Conservation (phyloP, 2,113 vertebrate genomes). For the Suricata suricatta region DNA sequence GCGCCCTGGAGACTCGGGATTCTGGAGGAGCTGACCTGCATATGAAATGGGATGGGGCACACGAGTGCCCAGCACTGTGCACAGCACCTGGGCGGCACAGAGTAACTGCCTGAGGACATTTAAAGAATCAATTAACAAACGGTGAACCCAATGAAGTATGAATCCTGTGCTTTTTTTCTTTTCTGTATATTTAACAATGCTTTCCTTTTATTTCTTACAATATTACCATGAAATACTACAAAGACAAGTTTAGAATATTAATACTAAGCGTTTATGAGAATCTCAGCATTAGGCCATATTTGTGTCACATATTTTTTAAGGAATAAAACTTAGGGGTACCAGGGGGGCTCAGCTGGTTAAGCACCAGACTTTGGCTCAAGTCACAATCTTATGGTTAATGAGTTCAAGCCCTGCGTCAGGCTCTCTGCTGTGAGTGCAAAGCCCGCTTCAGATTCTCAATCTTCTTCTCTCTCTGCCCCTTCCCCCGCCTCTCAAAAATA, state of each 20-base stretch:
- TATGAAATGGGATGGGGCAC: neutral
- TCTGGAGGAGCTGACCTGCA: neutral
- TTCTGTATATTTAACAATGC: neutral
- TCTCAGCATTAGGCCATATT: neutral
- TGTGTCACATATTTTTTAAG: neutral
- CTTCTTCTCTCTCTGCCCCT: too few species aligned
- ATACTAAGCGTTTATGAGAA: neutral
- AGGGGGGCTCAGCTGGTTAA: too few species aligned
- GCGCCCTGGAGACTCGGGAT: rapidly evolving
- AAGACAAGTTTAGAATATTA: neutral
- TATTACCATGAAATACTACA: neutral
- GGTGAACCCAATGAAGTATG: neutral
- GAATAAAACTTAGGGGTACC: neutral
- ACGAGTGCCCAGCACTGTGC: too few species aligned
- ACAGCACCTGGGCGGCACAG: neutral
- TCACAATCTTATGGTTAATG: too few species aligned
- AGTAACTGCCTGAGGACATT: neutral
- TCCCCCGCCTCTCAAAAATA: too few species aligned
- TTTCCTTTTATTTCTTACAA: neutral
- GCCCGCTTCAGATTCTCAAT: too few species aligned
- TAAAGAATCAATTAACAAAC: neutral
- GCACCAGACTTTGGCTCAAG: too few species aligned
- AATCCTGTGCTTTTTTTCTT: neutral
- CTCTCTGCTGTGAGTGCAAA: too few species aligned
- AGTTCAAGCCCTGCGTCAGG: too few species aligned